These are phyloP conservation scores for Listronotus bonariensis DNA, from an alignment of 1,140 invertebrate species.

Conservation along the genomic window DNA sequence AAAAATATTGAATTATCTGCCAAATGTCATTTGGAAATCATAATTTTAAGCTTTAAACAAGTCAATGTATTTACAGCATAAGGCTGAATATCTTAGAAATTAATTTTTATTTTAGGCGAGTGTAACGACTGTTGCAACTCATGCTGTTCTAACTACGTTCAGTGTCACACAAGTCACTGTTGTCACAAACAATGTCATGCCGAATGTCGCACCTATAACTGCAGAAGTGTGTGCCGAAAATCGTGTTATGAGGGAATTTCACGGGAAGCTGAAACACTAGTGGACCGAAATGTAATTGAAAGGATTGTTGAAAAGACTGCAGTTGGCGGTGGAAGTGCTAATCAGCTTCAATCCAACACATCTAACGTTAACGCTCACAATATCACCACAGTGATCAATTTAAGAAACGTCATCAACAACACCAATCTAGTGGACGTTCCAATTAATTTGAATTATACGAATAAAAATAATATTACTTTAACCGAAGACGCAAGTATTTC, in stretches of 20 bases:
- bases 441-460: slow-evolving; percentile 48
- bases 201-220: slow-evolving; percentile 39
- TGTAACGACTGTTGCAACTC: slow-evolving; percentile 41
- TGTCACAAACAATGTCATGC: slow-evolving; percentile 48
- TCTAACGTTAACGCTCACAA: slow-evolving; percentile 41
- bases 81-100: too few relatives aligned
- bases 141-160: slow-evolving; percentile 41
- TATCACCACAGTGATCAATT: slow-evolving; percentile 51
- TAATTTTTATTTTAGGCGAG: slow-evolving; percentile 11
- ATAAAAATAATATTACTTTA: slow-evolving; percentile 50
- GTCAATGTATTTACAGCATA: too few relatives aligned
- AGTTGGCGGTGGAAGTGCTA: not conserved
- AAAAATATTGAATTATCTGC: too few relatives aligned
- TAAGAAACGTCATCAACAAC: slow-evolving; percentile 51
- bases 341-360: not conserved
- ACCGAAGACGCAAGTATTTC: not conserved
- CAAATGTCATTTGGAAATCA: too few relatives aligned
- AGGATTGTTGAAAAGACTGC: not conserved
- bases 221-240: slow-evolving; percentile 41
- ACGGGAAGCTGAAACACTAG: slow-evolving; percentile 3
- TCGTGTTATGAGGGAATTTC: slow-evolving; percentile 38
- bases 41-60: too few relatives aligned
- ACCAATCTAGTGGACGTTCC: slow-evolving; percentile 52
- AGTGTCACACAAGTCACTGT: slow-evolving; percentile 44
- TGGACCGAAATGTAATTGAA: slow-evolving; percentile 3